A percentile compares a stretch with the other conserved stretches of the same genome.
phyloP scores from a whole-genome alignment of 2,888 invertebrate species.

The Orthosia gracilis region DNA sequence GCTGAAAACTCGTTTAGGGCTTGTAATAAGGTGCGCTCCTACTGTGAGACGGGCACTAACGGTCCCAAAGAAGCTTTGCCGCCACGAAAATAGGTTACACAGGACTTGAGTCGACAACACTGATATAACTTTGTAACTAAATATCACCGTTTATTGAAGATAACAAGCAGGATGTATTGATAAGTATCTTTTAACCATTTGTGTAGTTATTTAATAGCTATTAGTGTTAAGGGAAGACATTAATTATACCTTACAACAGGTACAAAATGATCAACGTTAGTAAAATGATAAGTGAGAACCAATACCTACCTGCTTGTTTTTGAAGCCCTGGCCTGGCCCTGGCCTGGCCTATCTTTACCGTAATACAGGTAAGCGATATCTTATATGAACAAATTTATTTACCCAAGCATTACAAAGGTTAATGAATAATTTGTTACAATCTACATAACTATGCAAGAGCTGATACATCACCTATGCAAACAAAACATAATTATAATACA shows the following conservation, averaged over 20 bases:
- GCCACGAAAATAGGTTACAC: conserved; percentile 25
- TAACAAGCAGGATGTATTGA: conserved; percentile 43
- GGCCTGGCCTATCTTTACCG: too few relatives aligned
- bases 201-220: conserved; percentile 34
- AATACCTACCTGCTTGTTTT: conserved; percentile 4
- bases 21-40: conserved; percentile 18
- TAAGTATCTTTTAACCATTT: conserved; percentile 39
- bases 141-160: conserved; percentile 33
- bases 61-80: conserved; percentile 2
- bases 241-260: conserved; percentile 23
- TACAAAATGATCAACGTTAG: conserved; percentile 38
- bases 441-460: conserved; percentile 21
- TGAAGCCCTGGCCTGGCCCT: not conserved
- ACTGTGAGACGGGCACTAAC: not conserved
- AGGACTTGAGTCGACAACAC: conserved; percentile 31
- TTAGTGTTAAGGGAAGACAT: conserved; percentile 29
- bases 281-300: conserved; percentile 6
- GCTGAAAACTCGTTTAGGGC: conserved; percentile 22
- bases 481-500: conserved; percentile 43
- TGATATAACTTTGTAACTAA: conserved; percentile 36
- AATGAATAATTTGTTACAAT: conserved; percentile 25
- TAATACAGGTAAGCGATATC: conserved; percentile 5
- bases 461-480: conserved; percentile 43
- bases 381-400: conserved; percentile 19
- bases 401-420: conserved; percentile 20